Base-by-base conservation (phyloP, 2,888 invertebrate species). In the Didymodactylos carnosus region DNA sequence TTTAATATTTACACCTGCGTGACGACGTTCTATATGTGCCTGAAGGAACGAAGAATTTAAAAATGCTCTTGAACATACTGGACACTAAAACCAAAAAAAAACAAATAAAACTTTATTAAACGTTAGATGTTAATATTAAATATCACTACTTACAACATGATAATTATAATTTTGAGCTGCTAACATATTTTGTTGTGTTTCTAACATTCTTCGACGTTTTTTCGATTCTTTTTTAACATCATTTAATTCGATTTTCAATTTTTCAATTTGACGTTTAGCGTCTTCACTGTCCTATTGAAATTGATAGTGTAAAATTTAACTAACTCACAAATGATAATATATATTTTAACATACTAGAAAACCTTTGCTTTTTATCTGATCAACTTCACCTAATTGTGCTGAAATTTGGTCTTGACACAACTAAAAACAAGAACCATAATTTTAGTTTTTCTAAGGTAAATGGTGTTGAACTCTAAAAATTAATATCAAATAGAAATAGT, bases 101-200 rank as follows among this genome's bases (percentile, higher is more conserved):
- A 62, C 10, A 35, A 3, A 19, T 16, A 53, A 8, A 19, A n/a
- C n/a, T n/a, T n/a, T n/a, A n/a, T n/a, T n/a, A n/a, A n/a, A n/a
- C n/a, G n/a, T n/a, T n/a, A n/a, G n/a, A n/a, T n/a, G n/a, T n/a
- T n/a, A 19, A 8, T 0, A 62, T 35, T 14, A 3, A 13, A n/a
- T 25, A 27, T 25, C 16, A n/a, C 19, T 13, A 16, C 7, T 43
- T 76, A 82, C 81, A 79, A 81, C 81, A 72, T 81, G 80, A 76
- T 82, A 81, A 74, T 79, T 80, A 16, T 80, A 79, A 53, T 80
- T 78, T 6, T 81, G 81, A 51, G 79, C 79, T 76, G 81, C 80
- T 73, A 83, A 79, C 41, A 83, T 77, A 73, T 82, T 82, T 75
- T 83, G 83, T 75, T 83, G 83, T 7, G 82, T 82, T 51, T 80